phyloP scores from a whole-genome alignment of 2,113 vertebrate genomes.

The Aspidoscelis tigris region DNA sequence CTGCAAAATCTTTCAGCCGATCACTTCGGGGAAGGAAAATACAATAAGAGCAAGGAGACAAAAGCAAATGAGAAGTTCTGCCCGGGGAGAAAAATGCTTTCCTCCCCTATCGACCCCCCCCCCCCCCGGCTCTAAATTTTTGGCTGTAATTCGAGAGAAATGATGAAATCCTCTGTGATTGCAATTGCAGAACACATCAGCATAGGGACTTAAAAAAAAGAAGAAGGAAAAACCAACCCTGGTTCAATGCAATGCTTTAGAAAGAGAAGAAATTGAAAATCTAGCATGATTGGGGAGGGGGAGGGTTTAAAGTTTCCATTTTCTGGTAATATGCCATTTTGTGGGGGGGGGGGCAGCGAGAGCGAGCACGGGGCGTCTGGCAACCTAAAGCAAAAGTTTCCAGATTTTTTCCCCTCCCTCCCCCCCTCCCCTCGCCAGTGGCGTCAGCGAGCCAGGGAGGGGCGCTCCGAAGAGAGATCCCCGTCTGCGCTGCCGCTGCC shows the following conservation, averaged over 20 bases:
- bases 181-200: constrained; percentile 44
- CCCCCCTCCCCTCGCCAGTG: background rate
- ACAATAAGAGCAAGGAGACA: background rate
- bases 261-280: background rate
- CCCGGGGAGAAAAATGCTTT: background rate
- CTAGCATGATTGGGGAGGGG: background rate
- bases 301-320: constrained; percentile 31
- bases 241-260: constrained; percentile 51
- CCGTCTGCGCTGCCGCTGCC: background rate
- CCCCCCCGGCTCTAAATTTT: background rate
- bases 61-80: background rate
- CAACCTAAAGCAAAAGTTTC: constrained; percentile 63
- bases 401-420: constrained; percentile 56
- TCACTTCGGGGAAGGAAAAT: background rate
- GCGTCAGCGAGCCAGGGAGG: constrained; percentile 27
- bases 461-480: background rate
- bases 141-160: constrained; percentile 34
- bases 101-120: background rate
- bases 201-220: constrained; percentile 42
- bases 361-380: constrained; percentile 45
- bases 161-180: constrained; percentile 50
- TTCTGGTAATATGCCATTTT: constrained; percentile 63
- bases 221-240: background rate
- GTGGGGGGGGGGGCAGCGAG: background rate
- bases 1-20: background rate